A percentile compares a stretch with the other conserved stretches of the same genome.
These are phyloP conservation scores for Prionace glauca DNA, from an alignment of 2,797 vertebrate species.

Conservation along the genomic window DNA sequence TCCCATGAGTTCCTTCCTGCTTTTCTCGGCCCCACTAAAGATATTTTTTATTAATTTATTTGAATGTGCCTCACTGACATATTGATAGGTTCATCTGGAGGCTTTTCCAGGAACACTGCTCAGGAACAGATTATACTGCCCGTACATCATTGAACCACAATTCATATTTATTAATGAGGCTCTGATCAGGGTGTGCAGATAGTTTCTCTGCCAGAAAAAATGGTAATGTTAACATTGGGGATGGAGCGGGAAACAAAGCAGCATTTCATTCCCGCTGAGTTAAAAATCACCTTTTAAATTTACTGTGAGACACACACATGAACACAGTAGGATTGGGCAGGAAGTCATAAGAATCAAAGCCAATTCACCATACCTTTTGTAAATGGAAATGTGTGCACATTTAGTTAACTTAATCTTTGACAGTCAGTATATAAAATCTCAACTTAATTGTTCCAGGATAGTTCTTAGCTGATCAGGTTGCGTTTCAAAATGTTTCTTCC, in stretches of 20 bases:
- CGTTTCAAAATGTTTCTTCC: too few relatives aligned
- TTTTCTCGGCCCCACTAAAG: neutral
- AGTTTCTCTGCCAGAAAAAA: neutral
- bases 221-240: neutral
- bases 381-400: too few relatives aligned
- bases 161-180: neutral
- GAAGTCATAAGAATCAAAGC: neutral
- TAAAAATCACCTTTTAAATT: neutral
- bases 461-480: too few relatives aligned
- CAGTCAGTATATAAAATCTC: neutral
- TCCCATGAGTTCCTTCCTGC: neutral
- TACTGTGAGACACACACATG: neutral
- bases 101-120: too few relatives aligned
- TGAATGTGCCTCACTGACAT: neutral
- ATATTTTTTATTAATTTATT: neutral
- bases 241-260: neutral
- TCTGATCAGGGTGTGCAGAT: neutral
- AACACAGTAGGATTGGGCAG: neutral
- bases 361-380: neutral
- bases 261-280: neutral
- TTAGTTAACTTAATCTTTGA: neutral
- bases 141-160: neutral
- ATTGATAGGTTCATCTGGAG: neutral
- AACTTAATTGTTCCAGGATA: neutral
- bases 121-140: neutral